Base-by-base conservation (phyloP, 2,797 vertebrate genomes). In the Harpagifer antarcticus region DNA sequence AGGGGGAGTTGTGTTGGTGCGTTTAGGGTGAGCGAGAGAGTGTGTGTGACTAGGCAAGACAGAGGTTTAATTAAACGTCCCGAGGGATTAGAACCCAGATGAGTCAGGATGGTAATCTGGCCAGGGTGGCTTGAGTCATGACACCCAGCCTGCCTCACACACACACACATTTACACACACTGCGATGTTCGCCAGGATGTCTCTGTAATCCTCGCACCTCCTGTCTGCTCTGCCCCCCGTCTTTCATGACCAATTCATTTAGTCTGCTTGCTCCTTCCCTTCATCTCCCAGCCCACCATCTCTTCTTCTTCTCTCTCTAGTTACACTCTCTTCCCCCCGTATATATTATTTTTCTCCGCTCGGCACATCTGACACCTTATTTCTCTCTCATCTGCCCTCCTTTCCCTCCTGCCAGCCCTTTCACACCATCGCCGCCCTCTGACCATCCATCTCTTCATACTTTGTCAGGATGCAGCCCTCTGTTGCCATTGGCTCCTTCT, bases 41-140 rank as follows among this genome's bases (percentile, higher is more conserved):
- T 55, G 62, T 84, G 33, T 37, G 82, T 78, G 69, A 86, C 76
- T 68, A 67, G 74, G 78, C 86, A 82, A 88, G 63, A 81, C 67
- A 72, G 69, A 77, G 82, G 84, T 93, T 93, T 94, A 94, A 96
- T 96, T 95, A 94, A 91, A 90, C 89, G 86, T 92, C 88, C 90
- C 50, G 56, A 66, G 84, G 93, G 93, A 94, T 93, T 93, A 90
- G 73, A 87, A 83, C 77, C 78, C 76, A 89, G 92, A 91, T 91
- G 91, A 94, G 78, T 90, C 86, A 86, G 86, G 91, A 93, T 90
- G 91, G 89, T 93, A 92, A 93, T 94, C 89, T 90, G 90, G 86
- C 91, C 87, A 87, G 84, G 75, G 76, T 86, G 82, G 72, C 87
- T 88, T 85, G 88, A 94, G 88, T 85, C 85, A 82, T 90, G 84